A percentile compares a stretch with the other conserved stretches of the same genome.
phyloP scores from a whole-genome alignment of 2,888 invertebrate genomes.

The Lutraria lutraria region DNA sequence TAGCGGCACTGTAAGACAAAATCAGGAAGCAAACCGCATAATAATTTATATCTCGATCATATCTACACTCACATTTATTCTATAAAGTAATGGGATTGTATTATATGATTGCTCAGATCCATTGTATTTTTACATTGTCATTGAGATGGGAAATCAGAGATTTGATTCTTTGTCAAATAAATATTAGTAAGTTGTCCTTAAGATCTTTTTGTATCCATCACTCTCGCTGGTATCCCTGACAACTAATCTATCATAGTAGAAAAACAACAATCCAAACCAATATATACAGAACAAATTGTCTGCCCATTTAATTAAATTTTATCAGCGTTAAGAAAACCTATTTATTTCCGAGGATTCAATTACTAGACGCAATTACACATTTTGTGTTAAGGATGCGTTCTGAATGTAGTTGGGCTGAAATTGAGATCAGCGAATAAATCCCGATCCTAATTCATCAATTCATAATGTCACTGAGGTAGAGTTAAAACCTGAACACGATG shows the following conservation, averaged over 20 bases:
- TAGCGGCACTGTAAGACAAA: too few species aligned
- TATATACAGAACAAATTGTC: constrained; percentile 46
- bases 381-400: constrained; percentile 16
- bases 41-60: constrained; percentile 15
- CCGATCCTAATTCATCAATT: constrained; percentile 1
- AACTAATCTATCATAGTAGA: constrained; percentile 29
- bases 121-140: constrained; percentile 14
- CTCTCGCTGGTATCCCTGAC: constrained; percentile 17
- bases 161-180: constrained; percentile 40
- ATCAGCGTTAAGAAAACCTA: constrained; percentile 48
- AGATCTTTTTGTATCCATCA: constrained; percentile 25
- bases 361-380: constrained; percentile 34
- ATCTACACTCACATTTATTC: neutral
- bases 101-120: neutral
- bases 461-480: neutral
- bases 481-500: neutral
- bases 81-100: constrained; percentile 10
- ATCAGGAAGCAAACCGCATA: neutral
- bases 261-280: constrained; percentile 34
- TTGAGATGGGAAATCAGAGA: constrained; percentile 18
- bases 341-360: constrained; percentile 44
- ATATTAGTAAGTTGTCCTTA: constrained; percentile 23
- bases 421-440: neutral
- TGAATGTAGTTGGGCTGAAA: neutral
- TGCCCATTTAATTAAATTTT: constrained; percentile 49